These are phyloP conservation scores for Stegostoma tigrinum DNA, from an alignment of 2,113 vertebrate species.

Conservation along the genomic window DNA sequence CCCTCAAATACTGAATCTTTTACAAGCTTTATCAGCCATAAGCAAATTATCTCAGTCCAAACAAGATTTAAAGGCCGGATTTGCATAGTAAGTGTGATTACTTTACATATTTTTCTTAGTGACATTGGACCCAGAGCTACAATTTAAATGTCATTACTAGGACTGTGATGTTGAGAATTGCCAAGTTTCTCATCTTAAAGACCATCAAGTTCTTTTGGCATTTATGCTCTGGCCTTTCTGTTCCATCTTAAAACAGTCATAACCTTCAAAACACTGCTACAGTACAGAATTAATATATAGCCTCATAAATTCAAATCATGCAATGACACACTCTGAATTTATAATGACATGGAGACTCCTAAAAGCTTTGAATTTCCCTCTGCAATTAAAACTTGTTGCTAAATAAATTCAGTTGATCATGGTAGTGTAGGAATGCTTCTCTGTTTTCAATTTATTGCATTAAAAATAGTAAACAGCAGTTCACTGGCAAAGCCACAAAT, in stretches of 20 bases:
- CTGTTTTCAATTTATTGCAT: neutral
- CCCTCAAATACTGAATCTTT: neutral
- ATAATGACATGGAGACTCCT: neutral
- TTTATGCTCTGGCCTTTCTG: slow-evolving; percentile 1
- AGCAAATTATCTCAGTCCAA: neutral
- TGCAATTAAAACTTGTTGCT: neutral
- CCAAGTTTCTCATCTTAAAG: slow-evolving; percentile 6
- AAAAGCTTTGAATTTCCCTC: neutral
- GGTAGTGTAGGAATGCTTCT: neutral
- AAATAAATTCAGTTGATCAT: neutral
- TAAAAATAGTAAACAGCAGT: neutral
- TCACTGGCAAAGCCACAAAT: neutral
- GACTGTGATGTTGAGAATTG: neutral
- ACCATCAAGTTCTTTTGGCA: slow-evolving; percentile 2
- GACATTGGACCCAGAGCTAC: neutral
- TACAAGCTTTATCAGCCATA: neutral
- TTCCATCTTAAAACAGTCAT: neutral
- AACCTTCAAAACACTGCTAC: neutral
- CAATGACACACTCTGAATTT: neutral
- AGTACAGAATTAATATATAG: neutral
- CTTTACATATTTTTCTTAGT: neutral
- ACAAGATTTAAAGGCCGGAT: neutral
- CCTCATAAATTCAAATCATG: slow-evolving; percentile 1
- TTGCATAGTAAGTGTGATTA: slow-evolving; percentile 10
- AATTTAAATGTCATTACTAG: slow-evolving; percentile 15